Conservation (phyloP, 2,888 invertebrate species). For the Erebia ligea region DNA sequence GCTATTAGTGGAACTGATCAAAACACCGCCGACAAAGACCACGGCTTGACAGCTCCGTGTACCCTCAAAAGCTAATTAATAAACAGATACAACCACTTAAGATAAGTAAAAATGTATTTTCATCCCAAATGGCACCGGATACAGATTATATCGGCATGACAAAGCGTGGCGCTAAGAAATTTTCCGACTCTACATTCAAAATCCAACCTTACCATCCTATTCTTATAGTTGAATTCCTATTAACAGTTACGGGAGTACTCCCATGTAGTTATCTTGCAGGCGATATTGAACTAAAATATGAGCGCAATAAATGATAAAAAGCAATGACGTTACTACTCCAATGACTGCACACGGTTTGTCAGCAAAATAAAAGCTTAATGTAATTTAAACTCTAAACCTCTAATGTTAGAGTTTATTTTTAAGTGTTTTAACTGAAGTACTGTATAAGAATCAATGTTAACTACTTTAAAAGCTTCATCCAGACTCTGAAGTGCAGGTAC, state of each 20-base stretch:
- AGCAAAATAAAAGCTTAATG: conserved; percentile 47
- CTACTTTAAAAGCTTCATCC: conserved; percentile 74
- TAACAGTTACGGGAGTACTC: conserved; percentile 7
- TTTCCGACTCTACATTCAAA: conserved; percentile 42
- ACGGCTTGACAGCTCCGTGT: conserved; percentile 78
- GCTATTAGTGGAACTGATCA: conserved; percentile 61
- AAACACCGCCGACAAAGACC: conserved; percentile 75
- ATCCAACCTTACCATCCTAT: conserved; percentile 42
- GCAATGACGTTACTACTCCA: conserved; percentile 34
- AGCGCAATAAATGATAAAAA: conserved; percentile 49
- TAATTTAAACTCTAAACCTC: conserved; percentile 44
- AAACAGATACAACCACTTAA: conserved; percentile 83
- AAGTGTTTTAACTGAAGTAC: conserved; percentile 60
- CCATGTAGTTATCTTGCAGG: conserved; percentile 26
- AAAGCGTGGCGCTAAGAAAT: conserved; percentile 79
- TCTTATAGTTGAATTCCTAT: conserved; percentile 9
- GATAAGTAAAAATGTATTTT: conserved; percentile 82
- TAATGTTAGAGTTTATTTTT: conserved; percentile 47
- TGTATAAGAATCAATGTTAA: conserved; percentile 65
- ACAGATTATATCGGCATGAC: conserved; percentile 81
- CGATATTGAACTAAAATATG: conserved; percentile 36
- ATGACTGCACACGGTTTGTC: conserved; percentile 66
- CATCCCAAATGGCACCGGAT: conserved; percentile 83
- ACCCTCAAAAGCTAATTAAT: conserved; percentile 79
- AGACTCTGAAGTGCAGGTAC: conserved; percentile 78